Conservation (phyloP, 2,888 invertebrate species). For the Rotaria sp. region DNA sequence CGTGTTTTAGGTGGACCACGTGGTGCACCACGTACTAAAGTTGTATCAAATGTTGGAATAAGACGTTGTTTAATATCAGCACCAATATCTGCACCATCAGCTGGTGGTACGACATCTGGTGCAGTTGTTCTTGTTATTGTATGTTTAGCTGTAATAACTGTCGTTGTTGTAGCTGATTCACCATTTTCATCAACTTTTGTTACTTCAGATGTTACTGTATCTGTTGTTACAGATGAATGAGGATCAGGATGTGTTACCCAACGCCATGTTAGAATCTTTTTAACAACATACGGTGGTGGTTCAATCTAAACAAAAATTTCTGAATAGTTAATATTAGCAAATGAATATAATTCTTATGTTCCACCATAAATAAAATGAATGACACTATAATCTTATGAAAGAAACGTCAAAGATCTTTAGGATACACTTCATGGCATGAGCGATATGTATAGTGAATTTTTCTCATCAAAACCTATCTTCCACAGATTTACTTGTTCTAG, state of each 20-base stretch:
- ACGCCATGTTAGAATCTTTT: constrained; percentile 91
- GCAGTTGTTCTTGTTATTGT: background rate
- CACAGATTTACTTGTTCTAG: no score
- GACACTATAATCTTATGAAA: no score
- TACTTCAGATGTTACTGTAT: background rate
- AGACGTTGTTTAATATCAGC: constrained; percentile 7
- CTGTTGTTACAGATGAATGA: background rate
- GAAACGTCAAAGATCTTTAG: no score
- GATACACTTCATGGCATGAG: no score
- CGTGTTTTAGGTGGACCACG: constrained; percentile 51
- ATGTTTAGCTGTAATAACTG: background rate
- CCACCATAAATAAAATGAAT: no score
- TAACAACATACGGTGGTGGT: constrained; percentile 64
- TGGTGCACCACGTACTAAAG: background rate
- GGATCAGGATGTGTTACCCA: constrained; percentile 60
- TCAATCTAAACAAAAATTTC: constrained; percentile 45
- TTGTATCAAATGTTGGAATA: background rate
- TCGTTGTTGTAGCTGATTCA: background rate
- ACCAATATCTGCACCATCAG: background rate
- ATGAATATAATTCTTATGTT: no score
- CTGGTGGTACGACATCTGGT: constrained; percentile 24
- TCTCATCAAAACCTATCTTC: no score
- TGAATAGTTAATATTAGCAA: no score
- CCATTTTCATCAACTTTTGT: constrained; percentile 10
- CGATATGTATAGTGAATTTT: no score